A percentile compares a stretch with the other conserved stretches of the same genome.
Evolutionary conservation across 2,113 vertebrate genomes (phyloP).

Genomic region (Aramus guarauna): DNA sequence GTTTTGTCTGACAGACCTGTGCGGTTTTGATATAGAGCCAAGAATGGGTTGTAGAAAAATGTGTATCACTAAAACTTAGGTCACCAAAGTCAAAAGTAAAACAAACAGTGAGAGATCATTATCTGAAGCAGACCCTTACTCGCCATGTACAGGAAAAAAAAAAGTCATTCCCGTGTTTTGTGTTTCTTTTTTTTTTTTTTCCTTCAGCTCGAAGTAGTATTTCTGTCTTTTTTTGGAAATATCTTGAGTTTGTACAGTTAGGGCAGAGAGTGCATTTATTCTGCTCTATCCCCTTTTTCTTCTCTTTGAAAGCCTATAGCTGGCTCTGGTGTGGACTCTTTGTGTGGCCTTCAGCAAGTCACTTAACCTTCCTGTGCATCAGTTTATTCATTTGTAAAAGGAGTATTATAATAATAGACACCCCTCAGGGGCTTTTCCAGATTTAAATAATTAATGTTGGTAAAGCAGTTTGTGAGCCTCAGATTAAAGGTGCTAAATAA

Average conservation of each 20-base stretch:
- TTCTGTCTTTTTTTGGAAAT: not conserved
- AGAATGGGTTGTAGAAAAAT: slow-evolving; percentile 41
- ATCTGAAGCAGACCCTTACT: slow-evolving; percentile 6
- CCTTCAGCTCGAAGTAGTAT: not conserved
- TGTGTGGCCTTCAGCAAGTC: slow-evolving; percentile 47
- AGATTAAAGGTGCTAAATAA: slow-evolving; percentile 39
- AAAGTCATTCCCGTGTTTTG: not conserved
- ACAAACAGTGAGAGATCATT: slow-evolving; percentile 48
- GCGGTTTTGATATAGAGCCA: slow-evolving; percentile 36
- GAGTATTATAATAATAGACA: slow-evolving; percentile 27
- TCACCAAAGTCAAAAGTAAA: slow-evolving; percentile 56
- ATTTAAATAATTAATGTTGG: slow-evolving; percentile 40
- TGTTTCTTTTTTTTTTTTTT: not conserved
- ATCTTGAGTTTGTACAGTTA: not conserved
- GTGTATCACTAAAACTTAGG: slow-evolving; percentile 29
- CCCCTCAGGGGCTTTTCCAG: not conserved
- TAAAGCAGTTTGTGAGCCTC: not conserved
- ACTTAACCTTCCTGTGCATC: slow-evolving; percentile 36
- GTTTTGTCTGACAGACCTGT: not conserved
- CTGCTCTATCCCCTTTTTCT: not conserved
- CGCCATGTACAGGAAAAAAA: not conserved
- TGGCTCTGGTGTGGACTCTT: not conserved
- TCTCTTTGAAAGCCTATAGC: not conserved
- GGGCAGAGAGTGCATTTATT: not conserved
- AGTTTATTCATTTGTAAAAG: slow-evolving; percentile 31